Evolutionary conservation across 2,888 invertebrate species (phyloP).

Genomic region (Crepidodera aurea): DNA sequence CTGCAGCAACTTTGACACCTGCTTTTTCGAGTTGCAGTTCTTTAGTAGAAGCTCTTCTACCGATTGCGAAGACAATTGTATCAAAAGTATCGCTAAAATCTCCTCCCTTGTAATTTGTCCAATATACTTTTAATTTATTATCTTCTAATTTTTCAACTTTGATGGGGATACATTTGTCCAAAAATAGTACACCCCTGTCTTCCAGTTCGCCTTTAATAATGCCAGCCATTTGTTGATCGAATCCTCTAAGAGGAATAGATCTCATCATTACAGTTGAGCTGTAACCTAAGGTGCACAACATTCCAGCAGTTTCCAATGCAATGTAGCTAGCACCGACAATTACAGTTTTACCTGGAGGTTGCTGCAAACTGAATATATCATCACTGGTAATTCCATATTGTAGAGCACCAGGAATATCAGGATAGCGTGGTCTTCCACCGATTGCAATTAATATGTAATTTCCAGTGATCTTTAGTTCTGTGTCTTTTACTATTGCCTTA

Average conservation of each 20-base stretch:
- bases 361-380: slow-evolving; percentile 87
- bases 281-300: slow-evolving; percentile 86
- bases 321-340: slow-evolving; percentile 93
- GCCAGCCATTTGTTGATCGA: slow-evolving; percentile 94
- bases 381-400: slow-evolving; percentile 92
- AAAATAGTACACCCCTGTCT: slow-evolving; percentile 79
- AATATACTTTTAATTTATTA: slow-evolving; percentile 75
- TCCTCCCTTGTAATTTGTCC: slow-evolving; percentile 63
- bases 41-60: slow-evolving; percentile 78
- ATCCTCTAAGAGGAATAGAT: slow-evolving; percentile 86
- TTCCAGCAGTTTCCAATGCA: slow-evolving; percentile 93
- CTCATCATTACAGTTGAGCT: slow-evolving; percentile 88
- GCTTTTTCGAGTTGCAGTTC: slow-evolving; percentile 76
- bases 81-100: slow-evolving; percentile 72
- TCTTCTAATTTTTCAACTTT: slow-evolving; percentile 74
- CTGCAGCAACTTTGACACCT: slow-evolving; percentile 72
- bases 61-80: slow-evolving; percentile 88
- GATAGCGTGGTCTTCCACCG: slow-evolving; percentile 90
- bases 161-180: slow-evolving; percentile 73
- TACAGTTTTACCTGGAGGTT: slow-evolving; percentile 88
- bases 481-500: slow-evolving; percentile 76
- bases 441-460: slow-evolving; percentile 87
- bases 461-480: slow-evolving; percentile 75
- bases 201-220: slow-evolving; percentile 82
- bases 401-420: slow-evolving; percentile 84